Conservation (phyloP, 2,888 invertebrate species). For the Eristalis intricaria region DNA sequence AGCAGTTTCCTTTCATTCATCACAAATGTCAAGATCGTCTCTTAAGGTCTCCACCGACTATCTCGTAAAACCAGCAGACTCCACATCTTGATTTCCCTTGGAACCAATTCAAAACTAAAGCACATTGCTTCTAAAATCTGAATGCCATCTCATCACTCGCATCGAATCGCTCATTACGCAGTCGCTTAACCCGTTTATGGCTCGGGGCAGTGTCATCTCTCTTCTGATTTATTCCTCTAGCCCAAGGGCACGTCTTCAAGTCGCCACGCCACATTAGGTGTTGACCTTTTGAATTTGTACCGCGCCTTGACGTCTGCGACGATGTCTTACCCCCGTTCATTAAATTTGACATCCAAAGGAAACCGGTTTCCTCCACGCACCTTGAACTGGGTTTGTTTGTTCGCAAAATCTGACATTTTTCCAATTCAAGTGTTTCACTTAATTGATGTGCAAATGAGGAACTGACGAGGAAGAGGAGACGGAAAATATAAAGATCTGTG, state of each 20-base stretch:
- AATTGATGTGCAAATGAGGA: too few relatives aligned
- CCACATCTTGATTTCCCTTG: background rate
- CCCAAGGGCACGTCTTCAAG: background rate
- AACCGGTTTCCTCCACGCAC: background rate
- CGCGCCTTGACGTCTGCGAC: background rate
- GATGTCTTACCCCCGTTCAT: background rate
- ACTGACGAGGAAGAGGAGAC: background rate
- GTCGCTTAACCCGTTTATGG: background rate
- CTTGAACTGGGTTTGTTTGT: background rate
- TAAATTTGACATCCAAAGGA: background rate
- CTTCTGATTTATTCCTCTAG: background rate
- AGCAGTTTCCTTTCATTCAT: background rate
- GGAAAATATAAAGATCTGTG: background rate
- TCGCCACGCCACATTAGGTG: background rate
- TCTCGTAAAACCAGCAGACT: background rate
- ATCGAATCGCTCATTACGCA: background rate
- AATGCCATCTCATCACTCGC: background rate
- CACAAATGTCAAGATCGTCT: background rate
- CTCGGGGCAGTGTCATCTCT: background rate
- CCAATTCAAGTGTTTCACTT: background rate
- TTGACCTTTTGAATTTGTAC: slow-evolving; percentile 2
- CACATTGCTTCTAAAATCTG: background rate
- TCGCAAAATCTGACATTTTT: background rate
- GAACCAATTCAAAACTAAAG: background rate
- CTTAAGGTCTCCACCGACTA: background rate